A percentile compares a stretch with the other conserved stretches of the same genome.
These are phyloP conservation scores for Ctenopoma kingsleyae DNA, from an alignment of 2,797 vertebrate genomes.

Conservation along the genomic window DNA sequence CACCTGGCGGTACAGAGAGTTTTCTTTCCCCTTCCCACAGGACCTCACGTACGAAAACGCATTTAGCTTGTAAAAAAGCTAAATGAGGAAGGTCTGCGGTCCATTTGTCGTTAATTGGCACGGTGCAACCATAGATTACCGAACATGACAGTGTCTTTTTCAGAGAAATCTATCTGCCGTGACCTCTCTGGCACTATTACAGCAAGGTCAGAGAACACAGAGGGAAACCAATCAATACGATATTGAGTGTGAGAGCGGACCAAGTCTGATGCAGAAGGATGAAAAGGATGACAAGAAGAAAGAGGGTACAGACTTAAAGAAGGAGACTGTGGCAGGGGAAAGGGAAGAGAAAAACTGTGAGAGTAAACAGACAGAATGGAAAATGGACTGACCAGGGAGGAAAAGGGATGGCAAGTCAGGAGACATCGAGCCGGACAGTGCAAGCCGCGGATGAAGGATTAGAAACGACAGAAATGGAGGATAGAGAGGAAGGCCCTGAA, in stretches of 20 bases:
- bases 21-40: background rate
- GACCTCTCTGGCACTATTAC: conserved; percentile 80
- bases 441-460: conserved; percentile 41
- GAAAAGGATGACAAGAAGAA: conserved; percentile 27
- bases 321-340: conserved; percentile 7
- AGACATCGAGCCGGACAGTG: conserved; percentile 36
- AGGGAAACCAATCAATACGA: conserved; percentile 79
- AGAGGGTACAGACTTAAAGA: conserved; percentile 24
- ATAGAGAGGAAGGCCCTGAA: conserved; percentile 38
- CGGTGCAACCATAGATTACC: conserved; percentile 77
- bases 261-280: conserved; percentile 46
- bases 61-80: conserved; percentile 46
- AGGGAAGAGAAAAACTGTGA: conserved; percentile 1
- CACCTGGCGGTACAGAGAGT: conserved; percentile 23
- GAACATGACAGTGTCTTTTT: conserved; percentile 82
- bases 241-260: conserved; percentile 71
- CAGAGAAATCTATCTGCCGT: conserved; percentile 77
- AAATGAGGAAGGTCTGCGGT: conserved; percentile 57
- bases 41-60: conserved; percentile 26
- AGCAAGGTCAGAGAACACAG: conserved; percentile 83
- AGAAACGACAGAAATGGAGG: conserved; percentile 38
- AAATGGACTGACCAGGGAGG: conserved; percentile 8
- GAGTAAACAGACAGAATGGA: conserved; percentile 2
- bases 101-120: conserved; percentile 79
- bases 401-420: conserved; percentile 4